phyloP scores from a whole-genome alignment of 2,797 vertebrate species.

The Syngnathus acus region DNA sequence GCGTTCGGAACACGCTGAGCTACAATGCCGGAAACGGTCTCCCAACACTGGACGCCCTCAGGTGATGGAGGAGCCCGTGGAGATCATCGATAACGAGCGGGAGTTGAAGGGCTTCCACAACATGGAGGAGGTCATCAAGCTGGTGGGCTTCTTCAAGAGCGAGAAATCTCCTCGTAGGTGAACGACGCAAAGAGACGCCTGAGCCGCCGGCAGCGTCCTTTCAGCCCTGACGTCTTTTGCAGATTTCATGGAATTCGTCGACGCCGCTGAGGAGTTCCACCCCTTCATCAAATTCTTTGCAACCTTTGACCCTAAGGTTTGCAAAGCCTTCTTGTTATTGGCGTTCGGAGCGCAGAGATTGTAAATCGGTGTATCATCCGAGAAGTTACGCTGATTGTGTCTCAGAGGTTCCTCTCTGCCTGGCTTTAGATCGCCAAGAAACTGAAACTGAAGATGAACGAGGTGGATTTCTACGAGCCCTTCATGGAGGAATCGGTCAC shows the following conservation, averaged over 20 bases:
- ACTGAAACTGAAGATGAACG: conserved; percentile 80
- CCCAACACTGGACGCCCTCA: conserved; percentile 25
- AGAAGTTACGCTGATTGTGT: not conserved
- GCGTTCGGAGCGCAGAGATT: not conserved
- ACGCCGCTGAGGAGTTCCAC: conserved; percentile 85
- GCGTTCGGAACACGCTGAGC: not conserved
- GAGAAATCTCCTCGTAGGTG: conserved; percentile 79
- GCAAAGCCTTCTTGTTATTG: too few species aligned
- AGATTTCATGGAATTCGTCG: conserved; percentile 83
- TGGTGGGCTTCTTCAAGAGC: conserved; percentile 86
- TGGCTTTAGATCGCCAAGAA: conserved; percentile 78
- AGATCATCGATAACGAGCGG: conserved; percentile 81
- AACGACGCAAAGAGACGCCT: not conserved
- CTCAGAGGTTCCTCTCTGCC: not conserved
- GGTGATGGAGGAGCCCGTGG: conserved; percentile 88
- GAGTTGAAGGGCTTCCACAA: conserved; percentile 85
- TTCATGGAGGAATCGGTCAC: conserved; percentile 79
- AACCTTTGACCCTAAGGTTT: conserved; percentile 84
- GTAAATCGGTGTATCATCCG: not conserved
- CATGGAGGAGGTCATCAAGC: conserved; percentile 81
- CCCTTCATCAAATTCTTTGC: conserved; percentile 88
- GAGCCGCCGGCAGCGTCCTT: not conserved
- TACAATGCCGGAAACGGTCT: not conserved
- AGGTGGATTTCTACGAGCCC: conserved; percentile 87
- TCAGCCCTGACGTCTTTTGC: conserved; percentile 7